phyloP scores from a whole-genome alignment of 23 tunicate species.

The Oikopleura dioica region DNA sequence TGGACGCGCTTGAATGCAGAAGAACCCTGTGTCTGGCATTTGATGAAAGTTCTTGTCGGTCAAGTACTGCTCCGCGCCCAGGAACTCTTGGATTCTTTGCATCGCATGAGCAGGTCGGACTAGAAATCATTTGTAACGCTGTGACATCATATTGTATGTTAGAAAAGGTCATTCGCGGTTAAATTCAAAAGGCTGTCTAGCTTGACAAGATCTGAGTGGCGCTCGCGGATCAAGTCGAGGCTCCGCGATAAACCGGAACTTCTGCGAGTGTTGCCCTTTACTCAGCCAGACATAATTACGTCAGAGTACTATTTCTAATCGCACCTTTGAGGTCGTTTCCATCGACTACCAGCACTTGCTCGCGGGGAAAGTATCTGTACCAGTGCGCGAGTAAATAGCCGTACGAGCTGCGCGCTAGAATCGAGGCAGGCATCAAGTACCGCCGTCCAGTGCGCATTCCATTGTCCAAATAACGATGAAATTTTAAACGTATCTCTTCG shows the following conservation, averaged over 20 bases:
- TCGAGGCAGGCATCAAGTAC: slow-evolving; percentile 11
- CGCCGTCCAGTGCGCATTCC: slow-evolving; percentile 4
- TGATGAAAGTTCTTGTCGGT: background rate
- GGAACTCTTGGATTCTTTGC: background rate
- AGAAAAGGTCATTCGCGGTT: too few relatives aligned
- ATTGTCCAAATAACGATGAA: slow-evolving; percentile 5
- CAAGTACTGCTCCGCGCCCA: background rate
- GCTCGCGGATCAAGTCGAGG: too few relatives aligned
- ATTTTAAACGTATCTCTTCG: background rate
- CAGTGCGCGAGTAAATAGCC: slow-evolving; percentile 7
- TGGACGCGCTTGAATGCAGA: background rate
- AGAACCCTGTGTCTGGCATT: background rate
- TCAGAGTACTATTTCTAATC: too few relatives aligned
- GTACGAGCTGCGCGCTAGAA: background rate
- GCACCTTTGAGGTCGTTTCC: slow-evolving; percentile 11
- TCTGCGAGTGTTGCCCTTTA: too few relatives aligned
- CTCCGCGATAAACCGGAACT: too few relatives aligned
- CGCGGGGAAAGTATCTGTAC: slow-evolving; percentile 1
- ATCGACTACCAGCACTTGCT: background rate
- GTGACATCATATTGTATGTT: too few relatives aligned
- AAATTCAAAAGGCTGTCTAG: too few relatives aligned
- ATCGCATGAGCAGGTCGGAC: slow-evolving; percentile 12
- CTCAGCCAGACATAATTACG: too few relatives aligned
- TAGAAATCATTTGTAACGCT: too few relatives aligned
- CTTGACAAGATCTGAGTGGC: too few relatives aligned